Evolutionary conservation across 2,797 vertebrate species (phyloP).

Genomic region (Antrozous pallidus): DNA sequence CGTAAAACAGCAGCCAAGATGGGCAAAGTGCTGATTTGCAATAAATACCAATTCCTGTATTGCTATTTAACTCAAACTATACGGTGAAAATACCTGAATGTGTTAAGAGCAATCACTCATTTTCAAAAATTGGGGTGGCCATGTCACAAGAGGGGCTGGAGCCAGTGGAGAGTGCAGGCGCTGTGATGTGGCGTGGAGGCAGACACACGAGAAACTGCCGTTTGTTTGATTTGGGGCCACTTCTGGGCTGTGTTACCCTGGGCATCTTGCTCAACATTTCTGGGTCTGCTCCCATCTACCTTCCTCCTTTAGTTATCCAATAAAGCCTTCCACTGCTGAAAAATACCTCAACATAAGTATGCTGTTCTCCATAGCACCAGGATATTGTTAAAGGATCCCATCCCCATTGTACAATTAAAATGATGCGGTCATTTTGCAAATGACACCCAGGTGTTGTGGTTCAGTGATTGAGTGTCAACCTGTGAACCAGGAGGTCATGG

Average conservation of each 20-base stretch:
- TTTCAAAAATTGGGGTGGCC: background rate
- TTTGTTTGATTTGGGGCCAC: background rate
- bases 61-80: background rate
- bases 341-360: background rate
- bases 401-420: fast-evolving
- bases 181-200: fast-evolving
- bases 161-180: fast-evolving
- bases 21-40: background rate
- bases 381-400: background rate
- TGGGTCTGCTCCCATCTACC: background rate
- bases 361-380: background rate
- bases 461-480: no score
- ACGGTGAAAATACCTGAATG: background rate
- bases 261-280: fast-evolving
- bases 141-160: fast-evolving
- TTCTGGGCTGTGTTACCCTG: background rate
- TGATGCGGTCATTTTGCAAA: background rate
- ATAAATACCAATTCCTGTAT: background rate
- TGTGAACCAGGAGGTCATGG: no score
- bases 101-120: no score
- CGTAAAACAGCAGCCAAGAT: background rate
- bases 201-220: fast-evolving
- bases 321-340: background rate
- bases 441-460: no score
- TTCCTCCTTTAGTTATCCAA: background rate